Evolutionary conservation across 2,797 vertebrate species (phyloP).

Genomic region (Octomys mimax): DNA sequence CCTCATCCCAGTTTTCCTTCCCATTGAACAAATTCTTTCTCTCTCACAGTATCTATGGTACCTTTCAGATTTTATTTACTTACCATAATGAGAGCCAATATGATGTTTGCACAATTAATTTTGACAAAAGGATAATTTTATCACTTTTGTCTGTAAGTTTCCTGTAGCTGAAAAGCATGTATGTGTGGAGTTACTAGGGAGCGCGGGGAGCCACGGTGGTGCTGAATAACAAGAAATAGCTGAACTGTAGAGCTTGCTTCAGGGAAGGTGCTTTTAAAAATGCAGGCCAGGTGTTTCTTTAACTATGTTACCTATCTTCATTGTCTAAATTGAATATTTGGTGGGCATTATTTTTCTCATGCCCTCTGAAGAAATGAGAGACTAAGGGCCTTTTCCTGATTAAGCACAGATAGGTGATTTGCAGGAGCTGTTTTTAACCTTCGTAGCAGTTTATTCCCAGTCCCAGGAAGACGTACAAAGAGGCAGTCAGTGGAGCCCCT

Average conservation of each 20-base stretch:
- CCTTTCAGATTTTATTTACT: too few species aligned
- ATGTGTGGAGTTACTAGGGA: neutral
- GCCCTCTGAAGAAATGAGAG: neutral
- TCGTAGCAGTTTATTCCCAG: neutral
- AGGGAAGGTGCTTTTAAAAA: neutral
- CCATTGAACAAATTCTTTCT: too few species aligned
- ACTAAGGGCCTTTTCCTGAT: neutral
- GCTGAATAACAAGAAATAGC: constrained; percentile 27
- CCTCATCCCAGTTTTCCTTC: too few species aligned
- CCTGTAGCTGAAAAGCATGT: neutral
- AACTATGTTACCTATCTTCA: neutral
- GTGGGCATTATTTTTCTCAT: neutral
- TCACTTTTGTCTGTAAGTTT: neutral
- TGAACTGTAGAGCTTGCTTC: neutral
- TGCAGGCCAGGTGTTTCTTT: neutral
- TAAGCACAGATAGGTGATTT: neutral
- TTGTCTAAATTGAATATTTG: neutral
- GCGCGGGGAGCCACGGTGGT: neutral
- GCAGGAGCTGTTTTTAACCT: neutral
- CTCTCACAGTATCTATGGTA: too few species aligned
- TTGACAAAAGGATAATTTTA: neutral
- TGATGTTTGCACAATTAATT: neutral
- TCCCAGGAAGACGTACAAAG: neutral
- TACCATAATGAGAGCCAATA: too few species aligned
- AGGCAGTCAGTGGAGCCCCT: neutral